A percentile compares a stretch with the other conserved stretches of the same genome.
Conservation (phyloP, 2,113 vertebrate genomes). For the Erythrocebus patas region DNA sequence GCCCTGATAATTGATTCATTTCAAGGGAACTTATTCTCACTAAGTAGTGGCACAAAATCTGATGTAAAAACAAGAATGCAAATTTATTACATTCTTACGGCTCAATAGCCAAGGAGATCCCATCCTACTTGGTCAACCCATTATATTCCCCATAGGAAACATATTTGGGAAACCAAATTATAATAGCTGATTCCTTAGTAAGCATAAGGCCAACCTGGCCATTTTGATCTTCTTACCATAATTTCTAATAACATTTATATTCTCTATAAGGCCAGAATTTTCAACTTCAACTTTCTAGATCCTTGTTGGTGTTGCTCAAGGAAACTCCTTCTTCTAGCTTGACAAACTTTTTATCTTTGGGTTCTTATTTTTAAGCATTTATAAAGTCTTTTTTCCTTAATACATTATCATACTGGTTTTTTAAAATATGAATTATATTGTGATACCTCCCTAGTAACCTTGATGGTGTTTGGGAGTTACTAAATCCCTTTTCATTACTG, state of each 20-base stretch:
- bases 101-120: neutral
- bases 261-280: neutral
- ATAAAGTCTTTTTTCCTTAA: neutral
- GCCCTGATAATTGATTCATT: neutral
- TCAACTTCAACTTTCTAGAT: neutral
- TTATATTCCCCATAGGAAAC: neutral
- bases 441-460: neutral
- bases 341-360: neutral
- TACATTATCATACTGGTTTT: neutral
- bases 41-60: neutral
- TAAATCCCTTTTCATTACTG: neutral
- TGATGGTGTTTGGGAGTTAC: neutral
- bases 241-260: neutral
- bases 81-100: neutral
- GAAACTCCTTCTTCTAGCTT: neutral
- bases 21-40: neutral
- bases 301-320: neutral
- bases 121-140: neutral
- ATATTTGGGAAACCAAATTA: neutral
- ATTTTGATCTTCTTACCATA: slow-evolving; percentile 3
- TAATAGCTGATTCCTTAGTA: neutral
- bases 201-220: neutral
- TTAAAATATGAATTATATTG: neutral
- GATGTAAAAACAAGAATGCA: neutral
- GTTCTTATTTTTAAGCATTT: neutral